Conservation (phyloP, 1,140 invertebrate species). For the Hydropsyche tenuis region DNA sequence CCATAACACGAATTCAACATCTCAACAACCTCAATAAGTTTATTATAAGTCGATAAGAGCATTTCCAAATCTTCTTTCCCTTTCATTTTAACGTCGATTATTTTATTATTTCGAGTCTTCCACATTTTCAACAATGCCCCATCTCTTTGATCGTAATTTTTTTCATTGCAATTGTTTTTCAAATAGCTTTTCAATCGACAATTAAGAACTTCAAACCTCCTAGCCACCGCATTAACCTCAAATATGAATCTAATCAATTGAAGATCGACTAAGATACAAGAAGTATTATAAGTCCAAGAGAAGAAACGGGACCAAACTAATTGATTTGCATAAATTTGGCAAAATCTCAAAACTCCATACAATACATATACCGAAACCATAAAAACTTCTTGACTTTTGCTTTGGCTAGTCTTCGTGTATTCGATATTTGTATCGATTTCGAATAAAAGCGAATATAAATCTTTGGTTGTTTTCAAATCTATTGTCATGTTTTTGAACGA, state of each 20-base stretch:
- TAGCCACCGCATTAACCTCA: not conserved
- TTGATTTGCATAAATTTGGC: not conserved
- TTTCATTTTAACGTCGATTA: too few species aligned
- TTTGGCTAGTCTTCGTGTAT: not conserved
- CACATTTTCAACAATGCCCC: not conserved
- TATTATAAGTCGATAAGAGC: not conserved
- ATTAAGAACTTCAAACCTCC: constrained; percentile 12
- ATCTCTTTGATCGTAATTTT: not conserved
- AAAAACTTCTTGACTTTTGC: not conserved
- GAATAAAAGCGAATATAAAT: not conserved
- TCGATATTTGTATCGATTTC: not conserved
- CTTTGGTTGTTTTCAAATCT: not conserved
- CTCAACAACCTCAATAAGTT: not conserved
- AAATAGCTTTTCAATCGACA: not conserved
- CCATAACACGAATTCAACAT: constrained; percentile 13
- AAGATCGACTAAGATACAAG: not conserved
- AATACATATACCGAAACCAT: not conserved
- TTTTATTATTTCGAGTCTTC: not conserved
- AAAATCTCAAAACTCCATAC: not conserved
- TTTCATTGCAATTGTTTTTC: not conserved
- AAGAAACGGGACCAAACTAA: not conserved
- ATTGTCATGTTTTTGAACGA: not conserved
- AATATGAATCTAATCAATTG: constrained; percentile 5
- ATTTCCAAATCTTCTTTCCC: not conserved
- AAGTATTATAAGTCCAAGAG: not conserved